Base-by-base conservation (phyloP, 1,140 invertebrate species). In the Ips nitidus region DNA sequence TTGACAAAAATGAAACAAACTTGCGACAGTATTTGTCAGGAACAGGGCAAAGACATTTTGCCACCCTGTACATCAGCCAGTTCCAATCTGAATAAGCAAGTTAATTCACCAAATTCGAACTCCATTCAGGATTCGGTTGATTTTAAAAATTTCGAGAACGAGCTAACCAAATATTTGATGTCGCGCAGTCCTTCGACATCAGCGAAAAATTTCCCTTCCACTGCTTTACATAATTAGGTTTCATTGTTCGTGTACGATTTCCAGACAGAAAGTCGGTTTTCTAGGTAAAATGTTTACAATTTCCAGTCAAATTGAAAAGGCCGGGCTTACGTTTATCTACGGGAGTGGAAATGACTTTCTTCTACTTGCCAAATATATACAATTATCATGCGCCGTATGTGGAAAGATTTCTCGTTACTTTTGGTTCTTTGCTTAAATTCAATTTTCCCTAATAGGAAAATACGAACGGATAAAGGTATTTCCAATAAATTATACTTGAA, bases 1-100 rank as follows among this genome's bases (percentile, higher is more conserved):
- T 78, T 92, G 66, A 88, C 86, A 62, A 88, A 87, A 77, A 91
- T 91, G 89, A 91, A 91, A 75, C 87, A 90, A 74, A 89, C 88
- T 40, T 88, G 89, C 75, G 89, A 89, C 74, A 87, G 84, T 68
- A 83, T 89, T 63, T 80, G 81, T 45, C 82, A 83, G 45, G 86
- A 86, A 37, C 64, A 65, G 55, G 52, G 55, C 40, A 40, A 45
- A 5, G 67, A 52, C 60, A 76, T 22, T n/a, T 41, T 42, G 4
- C 55, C 60, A 36, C 36, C 52, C 41, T 62, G 42, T 42, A 42
- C 22, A 41, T 81, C 83, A 1, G 81, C 81, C 3, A 80, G 80
- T 8, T 77, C 47, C 22, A 71, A 72, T 60, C 41, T 69, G n/a
- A 60, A 62, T 62, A 71, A 73, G 59, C 53, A 69, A 59, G 62